These are phyloP conservation scores for Plotosus lineatus DNA, from an alignment of 2,113 vertebrate species.

Conservation along the genomic window DNA sequence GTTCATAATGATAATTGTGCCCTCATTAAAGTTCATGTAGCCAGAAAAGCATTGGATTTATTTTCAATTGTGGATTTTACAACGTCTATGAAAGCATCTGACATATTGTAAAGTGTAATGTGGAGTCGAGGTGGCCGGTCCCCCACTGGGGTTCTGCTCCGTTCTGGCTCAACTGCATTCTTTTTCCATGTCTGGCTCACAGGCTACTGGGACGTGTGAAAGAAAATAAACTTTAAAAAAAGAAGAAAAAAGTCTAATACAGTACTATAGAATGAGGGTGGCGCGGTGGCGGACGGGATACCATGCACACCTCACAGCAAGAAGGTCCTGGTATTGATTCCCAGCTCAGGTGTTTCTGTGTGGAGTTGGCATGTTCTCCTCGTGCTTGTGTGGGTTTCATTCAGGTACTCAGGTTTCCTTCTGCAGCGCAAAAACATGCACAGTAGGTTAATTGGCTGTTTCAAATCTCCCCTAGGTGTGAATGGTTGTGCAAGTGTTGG, in stretches of 20 bases:
- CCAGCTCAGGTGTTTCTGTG: too few relatives aligned
- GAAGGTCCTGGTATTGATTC: too few relatives aligned
- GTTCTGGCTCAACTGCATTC: conserved; percentile 25
- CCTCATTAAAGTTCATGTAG: conserved; percentile 17
- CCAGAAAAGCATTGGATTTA: conserved; percentile 3
- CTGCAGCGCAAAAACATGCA: too few relatives aligned
- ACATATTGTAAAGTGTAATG: conserved; percentile 23
- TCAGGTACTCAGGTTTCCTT: too few relatives aligned
- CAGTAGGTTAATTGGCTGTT: too few relatives aligned
- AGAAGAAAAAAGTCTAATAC: conserved; percentile 48
- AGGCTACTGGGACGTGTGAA: conserved; percentile 31
- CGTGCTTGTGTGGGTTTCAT: too few relatives aligned
- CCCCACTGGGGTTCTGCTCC: conserved; percentile 19
- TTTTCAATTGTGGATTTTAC: conserved; percentile 17
- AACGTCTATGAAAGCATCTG: conserved; percentile 18
- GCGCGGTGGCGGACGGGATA: too few relatives aligned
- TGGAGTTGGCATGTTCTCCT: too few relatives aligned
- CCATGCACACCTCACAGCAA: too few relatives aligned
- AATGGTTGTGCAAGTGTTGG: too few relatives aligned
- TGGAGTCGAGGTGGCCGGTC: neutral
- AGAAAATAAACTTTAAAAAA: conserved; percentile 50
- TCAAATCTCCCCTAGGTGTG: too few relatives aligned
- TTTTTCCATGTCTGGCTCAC: conserved; percentile 22
- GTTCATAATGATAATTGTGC: conserved; percentile 31
- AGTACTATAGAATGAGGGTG: too few relatives aligned